Evolutionary conservation across 2,888 invertebrate genomes (phyloP), one percentile per base, ranked within the genome.

Genomic region (Cephus rjabovi): DNA sequence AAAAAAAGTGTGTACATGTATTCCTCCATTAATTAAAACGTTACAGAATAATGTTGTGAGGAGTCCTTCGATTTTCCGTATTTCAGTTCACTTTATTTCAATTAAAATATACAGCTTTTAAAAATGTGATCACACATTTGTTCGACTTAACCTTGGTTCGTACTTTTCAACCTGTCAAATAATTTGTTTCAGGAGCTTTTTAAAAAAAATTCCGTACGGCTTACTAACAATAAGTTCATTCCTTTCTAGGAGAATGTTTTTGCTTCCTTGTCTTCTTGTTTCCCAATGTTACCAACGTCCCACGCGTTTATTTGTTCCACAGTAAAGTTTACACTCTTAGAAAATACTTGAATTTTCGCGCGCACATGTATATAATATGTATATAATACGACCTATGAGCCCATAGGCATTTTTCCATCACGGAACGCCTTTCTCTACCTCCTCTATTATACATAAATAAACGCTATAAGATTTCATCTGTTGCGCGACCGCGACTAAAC

Each of bases 81-180:
- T 79, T 75, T 81, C 83, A 84, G 83, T 84, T 85, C 79, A 83
- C 81, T 89, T 87, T 86, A 85, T 89, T 89, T 90, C 56, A 88
- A 90, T 90, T 90, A 90, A 90, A 91, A 90, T 90, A 90, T 90
- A 90, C 90, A 90, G 86, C 23, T 56, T 83, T 87, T 89, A 86
- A 84, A 89, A 88, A 88, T 86, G 86, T 84, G 83, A 89, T 89
- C 89, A 87, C 88, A 89, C 87, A 86, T 88, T 88, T 87, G 85
- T 89, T 88, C 87, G 83, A 86, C 82, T 83, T 84, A 75, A 78
- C 68, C 69, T 71, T 81, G 76, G 73, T 80, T 77, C 56, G 23
- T 9, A 6, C 56, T 23, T 23, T 2, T 56, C 1, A 1, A 23
- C 2, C 23, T 56, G 56, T 56, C 56, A 9, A 23, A 6, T 40